A percentile compares a stretch with the other conserved stretches of the same genome.
Conservation (phyloP, 2,113 vertebrate species). For the Hyla sarda region DNA sequence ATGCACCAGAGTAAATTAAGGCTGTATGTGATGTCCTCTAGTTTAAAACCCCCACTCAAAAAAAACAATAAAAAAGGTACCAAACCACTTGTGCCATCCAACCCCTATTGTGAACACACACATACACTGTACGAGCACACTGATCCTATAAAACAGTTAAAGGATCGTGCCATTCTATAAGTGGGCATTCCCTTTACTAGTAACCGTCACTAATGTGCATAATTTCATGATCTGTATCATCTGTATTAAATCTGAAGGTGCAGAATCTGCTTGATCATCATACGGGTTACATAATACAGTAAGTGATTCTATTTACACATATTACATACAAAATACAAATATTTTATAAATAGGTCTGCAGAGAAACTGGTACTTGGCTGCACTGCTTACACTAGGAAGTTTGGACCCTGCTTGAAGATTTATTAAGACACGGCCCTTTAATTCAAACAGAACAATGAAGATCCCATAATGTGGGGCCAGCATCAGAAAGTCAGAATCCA, state of each 20-base stretch:
- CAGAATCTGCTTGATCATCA: neutral
- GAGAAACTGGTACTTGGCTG: conserved; percentile 47
- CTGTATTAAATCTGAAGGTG: neutral
- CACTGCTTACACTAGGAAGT: conserved; percentile 47
- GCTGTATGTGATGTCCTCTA: neutral
- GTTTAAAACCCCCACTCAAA: no score
- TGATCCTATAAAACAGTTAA: no score
- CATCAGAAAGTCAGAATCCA: neutral
- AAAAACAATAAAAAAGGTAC: neutral
- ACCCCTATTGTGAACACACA: neutral
- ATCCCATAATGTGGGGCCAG: neutral
- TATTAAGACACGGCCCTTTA: neutral
- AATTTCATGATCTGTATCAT: neutral
- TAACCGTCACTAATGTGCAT: neutral
- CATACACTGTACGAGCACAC: neutral
- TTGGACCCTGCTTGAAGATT: neutral
- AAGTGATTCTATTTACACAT: conserved; percentile 28
- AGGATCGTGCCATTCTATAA: neutral
- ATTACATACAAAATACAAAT: conserved; percentile 46
- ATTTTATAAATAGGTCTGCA: conserved; percentile 49
- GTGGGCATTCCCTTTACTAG: neutral
- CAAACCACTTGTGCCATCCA: neutral
- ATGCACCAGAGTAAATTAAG: conserved; percentile 15
- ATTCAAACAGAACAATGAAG: neutral
- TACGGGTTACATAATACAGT: neutral